These are phyloP conservation scores for Tetramorium parvispinum DNA, from an alignment of 1,140 invertebrate genomes.

Conservation along the genomic window DNA sequence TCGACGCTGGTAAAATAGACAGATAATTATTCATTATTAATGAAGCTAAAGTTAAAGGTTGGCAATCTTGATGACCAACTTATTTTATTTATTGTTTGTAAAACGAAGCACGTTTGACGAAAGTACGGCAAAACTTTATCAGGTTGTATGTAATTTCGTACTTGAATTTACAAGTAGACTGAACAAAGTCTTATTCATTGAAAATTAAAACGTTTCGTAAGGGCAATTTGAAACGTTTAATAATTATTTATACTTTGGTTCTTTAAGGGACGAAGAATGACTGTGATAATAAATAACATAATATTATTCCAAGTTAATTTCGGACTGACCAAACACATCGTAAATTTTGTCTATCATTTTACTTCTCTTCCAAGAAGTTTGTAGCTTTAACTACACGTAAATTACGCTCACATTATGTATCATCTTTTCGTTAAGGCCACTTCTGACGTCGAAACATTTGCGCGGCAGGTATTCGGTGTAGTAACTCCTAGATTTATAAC, in stretches of 20 bases:
- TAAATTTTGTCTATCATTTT: background rate
- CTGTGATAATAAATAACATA: background rate
- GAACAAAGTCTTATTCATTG: background rate
- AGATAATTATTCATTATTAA: background rate
- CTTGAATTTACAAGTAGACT: background rate
- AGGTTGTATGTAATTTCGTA: background rate
- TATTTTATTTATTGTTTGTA: background rate
- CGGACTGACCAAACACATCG: background rate
- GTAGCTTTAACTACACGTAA: background rate
- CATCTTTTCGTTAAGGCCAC: background rate
- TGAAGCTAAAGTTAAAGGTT: background rate
- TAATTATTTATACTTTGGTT: background rate
- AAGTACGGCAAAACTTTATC: background rate
- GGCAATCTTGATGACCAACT: background rate
- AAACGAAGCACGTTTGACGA: background rate
- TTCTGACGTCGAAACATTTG: slow-evolving; percentile 9
- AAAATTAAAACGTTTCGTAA: background rate
- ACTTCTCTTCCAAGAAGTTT: background rate
- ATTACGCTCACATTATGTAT: background rate
- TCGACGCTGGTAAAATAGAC: background rate
- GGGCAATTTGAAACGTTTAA: background rate
- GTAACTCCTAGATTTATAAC: background rate
- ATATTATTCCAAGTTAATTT: background rate
- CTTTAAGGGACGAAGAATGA: background rate
- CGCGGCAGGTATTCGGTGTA: background rate